Percentiles rank a stretch among this genome's conserved stretches.
Conservation (phyloP, 2,888 invertebrate genomes). For the Pherbina coryleti region DNA sequence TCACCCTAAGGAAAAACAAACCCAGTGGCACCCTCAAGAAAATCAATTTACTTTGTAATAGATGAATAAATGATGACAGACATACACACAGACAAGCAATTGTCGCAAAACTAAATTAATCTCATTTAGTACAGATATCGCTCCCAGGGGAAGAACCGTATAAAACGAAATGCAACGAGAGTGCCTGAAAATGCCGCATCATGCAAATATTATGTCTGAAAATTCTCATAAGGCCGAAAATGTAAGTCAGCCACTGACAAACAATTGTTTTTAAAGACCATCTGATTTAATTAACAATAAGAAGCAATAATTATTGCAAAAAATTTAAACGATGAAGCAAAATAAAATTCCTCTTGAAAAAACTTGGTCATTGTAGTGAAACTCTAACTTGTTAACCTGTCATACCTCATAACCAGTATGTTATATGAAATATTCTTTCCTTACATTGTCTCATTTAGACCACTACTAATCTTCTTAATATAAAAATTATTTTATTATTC, state of each 20-base stretch:
- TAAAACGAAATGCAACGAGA: neutral
- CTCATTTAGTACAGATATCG: conserved; percentile 14
- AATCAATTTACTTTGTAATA: neutral
- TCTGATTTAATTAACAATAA: neutral
- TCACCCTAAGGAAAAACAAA: no score
- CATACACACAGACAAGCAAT: conserved; percentile 7
- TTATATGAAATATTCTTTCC: no score
- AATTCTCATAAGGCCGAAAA: neutral
- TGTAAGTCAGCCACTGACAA: neutral
- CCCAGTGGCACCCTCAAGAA: no score
- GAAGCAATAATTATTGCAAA: neutral
- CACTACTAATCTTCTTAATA: no score
- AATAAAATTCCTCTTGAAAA: no score
- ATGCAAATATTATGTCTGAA: neutral
- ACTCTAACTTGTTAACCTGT: no score
- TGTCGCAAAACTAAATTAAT: conserved; percentile 14
- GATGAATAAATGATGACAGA: neutral
- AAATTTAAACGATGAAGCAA: no score
- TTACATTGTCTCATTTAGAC: no score
- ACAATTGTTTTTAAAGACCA: neutral
- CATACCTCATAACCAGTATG: no score
- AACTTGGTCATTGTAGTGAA: no score
- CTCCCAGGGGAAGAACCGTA: neutral
- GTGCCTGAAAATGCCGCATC: neutral
- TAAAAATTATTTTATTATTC: no score